Percentiles rank a stretch among this genome's conserved stretches.
Conservation (phyloP, 2,113 vertebrate genomes). For the Upupa epops region DNA sequence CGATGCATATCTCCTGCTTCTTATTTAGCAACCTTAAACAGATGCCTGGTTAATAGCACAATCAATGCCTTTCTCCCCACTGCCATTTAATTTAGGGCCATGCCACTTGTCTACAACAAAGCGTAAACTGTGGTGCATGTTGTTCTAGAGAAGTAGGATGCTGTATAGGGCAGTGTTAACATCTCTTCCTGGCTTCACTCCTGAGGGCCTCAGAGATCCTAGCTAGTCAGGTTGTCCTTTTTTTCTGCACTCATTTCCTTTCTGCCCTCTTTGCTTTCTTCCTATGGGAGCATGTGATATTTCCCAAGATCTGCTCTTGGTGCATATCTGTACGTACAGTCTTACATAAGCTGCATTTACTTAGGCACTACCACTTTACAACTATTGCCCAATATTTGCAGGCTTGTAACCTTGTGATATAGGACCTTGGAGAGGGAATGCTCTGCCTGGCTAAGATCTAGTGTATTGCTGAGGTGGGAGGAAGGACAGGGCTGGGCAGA, state of each 20-base stretch:
- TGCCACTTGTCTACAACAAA: neutral
- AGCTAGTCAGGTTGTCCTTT: neutral
- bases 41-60: neutral
- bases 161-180: neutral
- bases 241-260: neutral
- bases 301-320: neutral
- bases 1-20: neutral
- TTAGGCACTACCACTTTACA: neutral
- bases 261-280: neutral
- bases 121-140: neutral
- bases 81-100: neutral
- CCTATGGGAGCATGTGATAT: neutral
- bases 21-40: neutral
- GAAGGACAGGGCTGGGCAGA: neutral
- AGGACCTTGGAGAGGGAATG: constrained; percentile 38
- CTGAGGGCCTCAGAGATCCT: neutral
- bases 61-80: neutral
- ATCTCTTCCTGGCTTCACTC: neutral
- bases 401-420: neutral
- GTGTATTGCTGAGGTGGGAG: neutral
- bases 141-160: neutral
- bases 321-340: neutral
- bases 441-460: neutral
- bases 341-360: neutral
- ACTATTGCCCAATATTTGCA: neutral